Percentiles rank a stretch among this genome's conserved stretches.
Evolutionary conservation across 2,888 invertebrate genomes (phyloP).

Genomic region (Nephrotoma appendiculata): DNA sequence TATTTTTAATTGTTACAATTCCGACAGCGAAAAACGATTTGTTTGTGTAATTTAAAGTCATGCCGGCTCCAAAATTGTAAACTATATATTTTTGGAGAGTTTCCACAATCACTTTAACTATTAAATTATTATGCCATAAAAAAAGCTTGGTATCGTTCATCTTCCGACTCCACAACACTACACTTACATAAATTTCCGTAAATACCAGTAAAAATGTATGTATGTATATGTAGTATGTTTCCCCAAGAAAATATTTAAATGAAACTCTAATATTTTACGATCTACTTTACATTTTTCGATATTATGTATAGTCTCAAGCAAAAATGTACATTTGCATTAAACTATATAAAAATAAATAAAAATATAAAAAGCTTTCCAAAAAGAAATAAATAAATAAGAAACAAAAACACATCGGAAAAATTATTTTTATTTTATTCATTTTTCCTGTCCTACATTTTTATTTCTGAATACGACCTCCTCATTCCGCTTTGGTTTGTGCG

Average conservation of each 20-base stretch:
- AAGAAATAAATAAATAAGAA: not conserved
- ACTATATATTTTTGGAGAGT: no score
- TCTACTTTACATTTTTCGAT: not conserved
- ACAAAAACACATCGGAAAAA: not conserved
- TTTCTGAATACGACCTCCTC: not conserved
- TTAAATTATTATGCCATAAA: not conserved
- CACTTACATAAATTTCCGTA: not conserved
- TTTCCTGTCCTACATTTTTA: not conserved
- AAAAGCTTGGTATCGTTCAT: not conserved
- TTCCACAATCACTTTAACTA: not conserved
- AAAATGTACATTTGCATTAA: not conserved
- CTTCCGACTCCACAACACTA: not conserved
- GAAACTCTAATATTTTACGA: not conserved
- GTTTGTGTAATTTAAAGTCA: not conserved
- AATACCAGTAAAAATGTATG: not conserved
- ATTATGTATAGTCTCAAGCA: not conserved
- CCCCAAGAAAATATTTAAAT: not conserved
- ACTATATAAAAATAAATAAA: not conserved
- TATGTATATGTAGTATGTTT: not conserved
- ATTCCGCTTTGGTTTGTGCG: not conserved
- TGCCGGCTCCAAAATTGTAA: no score
- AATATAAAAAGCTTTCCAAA: not conserved
- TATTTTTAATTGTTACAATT: not conserved
- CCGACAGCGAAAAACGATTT: not conserved
- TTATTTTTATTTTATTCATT: not conserved